Percentiles rank a stretch among this genome's conserved stretches.
Conservation (phyloP, 1,140 invertebrate genomes). For the Trachymyrmex cornetzi region DNA sequence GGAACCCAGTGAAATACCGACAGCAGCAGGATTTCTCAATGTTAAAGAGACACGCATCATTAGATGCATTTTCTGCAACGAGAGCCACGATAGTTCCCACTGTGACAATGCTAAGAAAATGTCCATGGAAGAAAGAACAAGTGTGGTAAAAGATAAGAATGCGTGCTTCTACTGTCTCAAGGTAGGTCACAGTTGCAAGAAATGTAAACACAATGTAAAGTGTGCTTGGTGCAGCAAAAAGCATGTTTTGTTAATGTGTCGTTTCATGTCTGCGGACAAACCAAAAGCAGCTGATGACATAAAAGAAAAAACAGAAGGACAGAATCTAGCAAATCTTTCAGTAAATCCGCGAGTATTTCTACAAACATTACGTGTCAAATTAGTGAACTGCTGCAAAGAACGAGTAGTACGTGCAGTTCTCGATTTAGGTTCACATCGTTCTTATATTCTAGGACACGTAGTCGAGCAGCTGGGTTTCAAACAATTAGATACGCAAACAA, state of each 20-base stretch:
- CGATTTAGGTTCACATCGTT: constrained; percentile 62
- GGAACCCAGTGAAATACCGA: neutral
- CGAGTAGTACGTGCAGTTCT: constrained; percentile 53
- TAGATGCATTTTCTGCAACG: neutral
- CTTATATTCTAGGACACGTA: constrained; percentile 41
- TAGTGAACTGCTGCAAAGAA: constrained; percentile 20
- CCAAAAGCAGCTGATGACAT: neutral
- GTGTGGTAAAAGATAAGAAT: neutral
- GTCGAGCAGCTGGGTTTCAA: constrained; percentile 38
- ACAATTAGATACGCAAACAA: neutral
- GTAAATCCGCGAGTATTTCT: constrained; percentile 56
- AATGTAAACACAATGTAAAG: too few relatives aligned
- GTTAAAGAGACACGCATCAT: neutral
- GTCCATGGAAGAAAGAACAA: neutral
- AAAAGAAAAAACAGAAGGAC: neutral
- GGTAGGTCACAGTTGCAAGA: neutral
- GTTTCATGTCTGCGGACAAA: neutral
- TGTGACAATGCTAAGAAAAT: neutral
- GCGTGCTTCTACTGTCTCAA: neutral
- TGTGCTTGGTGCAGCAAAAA: neutral
- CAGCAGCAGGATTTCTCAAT: neutral
- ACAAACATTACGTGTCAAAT: constrained; percentile 53
- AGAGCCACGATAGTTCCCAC: neutral
- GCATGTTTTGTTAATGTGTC: constrained; percentile 1
- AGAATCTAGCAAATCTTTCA: constrained; percentile 23